Conservation (phyloP, 2,797 vertebrate species). For the Acestrorhynchus altus region DNA sequence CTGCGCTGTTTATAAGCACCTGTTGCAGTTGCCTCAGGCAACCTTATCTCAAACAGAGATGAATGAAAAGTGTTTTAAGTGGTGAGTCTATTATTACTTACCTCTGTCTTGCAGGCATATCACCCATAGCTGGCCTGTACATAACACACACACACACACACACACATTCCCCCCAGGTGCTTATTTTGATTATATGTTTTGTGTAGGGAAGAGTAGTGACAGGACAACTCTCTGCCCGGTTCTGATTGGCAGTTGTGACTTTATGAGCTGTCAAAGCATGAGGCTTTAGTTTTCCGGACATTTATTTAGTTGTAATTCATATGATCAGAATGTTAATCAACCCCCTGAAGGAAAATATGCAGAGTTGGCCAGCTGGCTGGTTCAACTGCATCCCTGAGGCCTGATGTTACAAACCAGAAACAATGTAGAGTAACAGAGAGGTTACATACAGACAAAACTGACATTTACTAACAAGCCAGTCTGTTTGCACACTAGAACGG, state of each 20-base stretch:
- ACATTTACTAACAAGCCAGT: neutral
- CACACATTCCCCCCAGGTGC: neutral
- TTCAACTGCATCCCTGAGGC: neutral
- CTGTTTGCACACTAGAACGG: too few relatives aligned
- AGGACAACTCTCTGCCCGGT: neutral
- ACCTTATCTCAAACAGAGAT: slow-evolving; percentile 20
- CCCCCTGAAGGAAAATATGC: neutral
- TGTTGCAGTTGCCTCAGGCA: slow-evolving; percentile 16
- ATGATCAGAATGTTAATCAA: neutral
- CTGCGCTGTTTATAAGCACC: slow-evolving; percentile 7
- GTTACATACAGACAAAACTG: neutral
- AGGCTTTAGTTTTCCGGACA: neutral
- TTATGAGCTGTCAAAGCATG: neutral
- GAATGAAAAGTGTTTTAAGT: slow-evolving; percentile 39
- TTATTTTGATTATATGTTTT: slow-evolving; percentile 7
- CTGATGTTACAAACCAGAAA: neutral
- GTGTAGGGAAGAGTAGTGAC: neutral
- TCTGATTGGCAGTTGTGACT: neutral
- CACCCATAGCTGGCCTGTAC: slow-evolving; percentile 28
- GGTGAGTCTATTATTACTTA: slow-evolving; percentile 23
- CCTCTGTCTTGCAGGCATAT: slow-evolving; percentile 30
- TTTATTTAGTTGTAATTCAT: neutral
- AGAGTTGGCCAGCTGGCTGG: neutral
- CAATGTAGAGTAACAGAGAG: neutral
- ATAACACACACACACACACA: neutral